phyloP scores from a whole-genome alignment of 2,888 invertebrate species.

The Imbricaverruca yamaguchii region DNA sequence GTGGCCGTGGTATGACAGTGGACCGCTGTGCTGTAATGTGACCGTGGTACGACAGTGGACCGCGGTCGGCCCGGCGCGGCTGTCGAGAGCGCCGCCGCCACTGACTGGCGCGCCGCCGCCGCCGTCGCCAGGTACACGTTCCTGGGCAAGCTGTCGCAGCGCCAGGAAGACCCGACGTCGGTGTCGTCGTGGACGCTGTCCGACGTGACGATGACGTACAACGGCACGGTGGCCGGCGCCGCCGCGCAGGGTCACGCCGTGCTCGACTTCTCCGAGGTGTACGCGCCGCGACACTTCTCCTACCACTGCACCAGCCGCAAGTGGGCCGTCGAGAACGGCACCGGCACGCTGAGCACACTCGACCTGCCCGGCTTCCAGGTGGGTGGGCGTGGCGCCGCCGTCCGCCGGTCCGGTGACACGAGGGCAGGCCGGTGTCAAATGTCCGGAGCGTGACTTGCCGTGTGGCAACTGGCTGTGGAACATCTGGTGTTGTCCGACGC shows the following conservation, averaged over 20 bases:
- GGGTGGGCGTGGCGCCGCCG: not conserved
- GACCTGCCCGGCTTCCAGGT: slow-evolving; percentile 23
- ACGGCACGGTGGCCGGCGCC: not conserved
- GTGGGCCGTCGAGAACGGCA: not conserved
- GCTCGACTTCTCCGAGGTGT: slow-evolving; percentile 27
- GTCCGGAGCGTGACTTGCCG: too few species aligned
- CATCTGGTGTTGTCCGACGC: too few species aligned
- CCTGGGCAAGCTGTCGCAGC: not conserved
- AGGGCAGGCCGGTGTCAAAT: not conserved
- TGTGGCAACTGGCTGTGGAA: too few species aligned
- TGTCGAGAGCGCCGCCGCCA: too few species aligned
- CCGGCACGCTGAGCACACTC: not conserved
- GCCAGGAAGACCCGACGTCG: not conserved
- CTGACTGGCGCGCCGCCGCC: not conserved
- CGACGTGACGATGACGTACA: not conserved
- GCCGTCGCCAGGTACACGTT: not conserved
- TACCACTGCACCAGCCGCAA: slow-evolving; percentile 36
- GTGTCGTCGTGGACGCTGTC: not conserved
- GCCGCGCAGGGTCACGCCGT: too few species aligned
- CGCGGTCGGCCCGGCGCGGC: too few species aligned
- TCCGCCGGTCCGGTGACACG: not conserved
- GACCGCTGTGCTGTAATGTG: too few species aligned
- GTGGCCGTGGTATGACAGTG: too few species aligned
- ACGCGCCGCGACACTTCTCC: slow-evolving; percentile 35
- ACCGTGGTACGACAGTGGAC: too few species aligned